Conservation (phyloP, 2,113 vertebrate species). For the Serilophus lunatus region DNA sequence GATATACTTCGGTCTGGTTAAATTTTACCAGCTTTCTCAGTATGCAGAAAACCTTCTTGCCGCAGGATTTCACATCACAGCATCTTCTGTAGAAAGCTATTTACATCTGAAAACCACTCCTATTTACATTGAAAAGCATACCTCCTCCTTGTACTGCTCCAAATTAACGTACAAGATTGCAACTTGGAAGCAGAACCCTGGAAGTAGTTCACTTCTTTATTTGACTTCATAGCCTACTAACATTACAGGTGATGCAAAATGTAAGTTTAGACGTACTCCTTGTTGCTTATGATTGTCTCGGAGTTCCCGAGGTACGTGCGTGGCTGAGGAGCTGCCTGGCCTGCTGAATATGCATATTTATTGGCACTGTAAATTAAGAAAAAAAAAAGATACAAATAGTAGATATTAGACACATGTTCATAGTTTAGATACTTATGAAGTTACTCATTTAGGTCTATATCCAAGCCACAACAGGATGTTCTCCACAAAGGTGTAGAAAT, state of each 20-base stretch:
- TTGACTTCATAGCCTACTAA: background rate
- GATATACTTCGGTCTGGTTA: background rate
- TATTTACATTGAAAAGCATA: background rate
- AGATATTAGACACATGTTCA: background rate
- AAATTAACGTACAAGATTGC: background rate
- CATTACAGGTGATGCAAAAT: background rate
- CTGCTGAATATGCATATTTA: constrained; percentile 25
- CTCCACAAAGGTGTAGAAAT: background rate
- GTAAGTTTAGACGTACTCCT: constrained; percentile 61
- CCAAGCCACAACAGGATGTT: fast-evolving
- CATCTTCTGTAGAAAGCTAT: background rate
- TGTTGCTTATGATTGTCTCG: background rate
- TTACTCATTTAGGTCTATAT: background rate
- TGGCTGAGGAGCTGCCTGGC: background rate
- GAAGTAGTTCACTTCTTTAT: background rate
- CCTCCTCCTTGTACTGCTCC: background rate
- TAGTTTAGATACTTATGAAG: background rate
- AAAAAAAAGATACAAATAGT: background rate
- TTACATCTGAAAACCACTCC: background rate
- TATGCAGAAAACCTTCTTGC: background rate
- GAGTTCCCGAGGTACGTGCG: constrained; percentile 4
- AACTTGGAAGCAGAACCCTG: background rate
- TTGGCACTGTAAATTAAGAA: constrained; percentile 36
- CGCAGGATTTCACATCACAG: background rate
- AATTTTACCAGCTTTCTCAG: background rate